phyloP scores from a whole-genome alignment of 2,888 invertebrate genomes.

The Pristionchus mayeri region DNA sequence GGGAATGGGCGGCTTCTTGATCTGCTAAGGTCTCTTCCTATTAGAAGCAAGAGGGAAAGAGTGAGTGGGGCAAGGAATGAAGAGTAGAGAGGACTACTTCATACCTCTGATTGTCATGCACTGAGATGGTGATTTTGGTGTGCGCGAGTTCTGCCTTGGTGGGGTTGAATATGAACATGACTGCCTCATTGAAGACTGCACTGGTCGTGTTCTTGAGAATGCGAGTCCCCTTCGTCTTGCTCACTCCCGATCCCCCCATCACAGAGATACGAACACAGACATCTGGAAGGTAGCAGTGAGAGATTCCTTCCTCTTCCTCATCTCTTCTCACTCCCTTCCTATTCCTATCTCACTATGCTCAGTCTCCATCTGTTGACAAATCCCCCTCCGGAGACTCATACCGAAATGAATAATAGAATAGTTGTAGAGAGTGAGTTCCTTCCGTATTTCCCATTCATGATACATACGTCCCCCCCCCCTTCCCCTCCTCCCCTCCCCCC shows the following conservation, averaged over 20 bases:
- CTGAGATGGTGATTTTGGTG: slow-evolving; percentile 77
- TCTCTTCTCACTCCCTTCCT: neutral
- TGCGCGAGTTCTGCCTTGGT: slow-evolving; percentile 75
- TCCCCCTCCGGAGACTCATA: slow-evolving; percentile 19
- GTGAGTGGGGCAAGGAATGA: too few relatives aligned
- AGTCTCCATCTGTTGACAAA: neutral
- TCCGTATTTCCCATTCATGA: too few relatives aligned
- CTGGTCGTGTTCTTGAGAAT: slow-evolving; percentile 69
- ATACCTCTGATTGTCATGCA: slow-evolving; percentile 73
- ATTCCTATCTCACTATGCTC: neutral
- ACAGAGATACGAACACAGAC: slow-evolving; percentile 78
- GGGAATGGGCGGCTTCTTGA: too few relatives aligned
- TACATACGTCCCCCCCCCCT: too few relatives aligned
- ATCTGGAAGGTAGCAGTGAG: slow-evolving; percentile 72
- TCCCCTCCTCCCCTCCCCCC: too few relatives aligned
- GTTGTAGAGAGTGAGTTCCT: neutral
- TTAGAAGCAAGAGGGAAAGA: too few relatives aligned
- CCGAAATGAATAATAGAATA: neutral
- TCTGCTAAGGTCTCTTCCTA: too few relatives aligned
- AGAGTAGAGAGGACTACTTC: too few relatives aligned
- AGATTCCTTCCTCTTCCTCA: neutral
- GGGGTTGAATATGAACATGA: slow-evolving; percentile 76
- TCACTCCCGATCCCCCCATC: slow-evolving; percentile 72
- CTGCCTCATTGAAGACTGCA: slow-evolving; percentile 73
- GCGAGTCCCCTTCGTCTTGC: slow-evolving; percentile 75